Conservation (phyloP, 1,140 invertebrate genomes). For the Liolophura sinensis region DNA sequence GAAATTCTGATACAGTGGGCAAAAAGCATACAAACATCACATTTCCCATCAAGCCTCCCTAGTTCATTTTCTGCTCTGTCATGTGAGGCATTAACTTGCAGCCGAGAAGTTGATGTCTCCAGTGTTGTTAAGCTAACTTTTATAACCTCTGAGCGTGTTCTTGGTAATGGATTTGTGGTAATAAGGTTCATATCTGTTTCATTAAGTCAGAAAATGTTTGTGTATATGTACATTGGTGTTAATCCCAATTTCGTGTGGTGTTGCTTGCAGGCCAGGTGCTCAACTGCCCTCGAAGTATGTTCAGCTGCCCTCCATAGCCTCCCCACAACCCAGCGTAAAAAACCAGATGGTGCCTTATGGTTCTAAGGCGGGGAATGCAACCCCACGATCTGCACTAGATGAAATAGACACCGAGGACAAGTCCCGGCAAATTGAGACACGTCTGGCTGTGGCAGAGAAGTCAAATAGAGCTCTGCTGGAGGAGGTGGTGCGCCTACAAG, state of each 20-base stretch:
- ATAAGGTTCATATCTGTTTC: no score
- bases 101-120: no score
- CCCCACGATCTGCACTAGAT: neutral
- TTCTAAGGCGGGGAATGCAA: neutral
- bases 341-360: constrained; percentile 35
- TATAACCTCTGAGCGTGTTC: no score
- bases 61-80: no score
- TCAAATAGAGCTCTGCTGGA: constrained; percentile 56
- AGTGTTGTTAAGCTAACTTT: no score
- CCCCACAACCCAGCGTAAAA: constrained; percentile 24
- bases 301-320: constrained; percentile 42
- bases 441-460: constrained; percentile 52
- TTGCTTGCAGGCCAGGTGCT: constrained; percentile 34
- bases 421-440: constrained; percentile 47
- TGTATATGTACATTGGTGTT: neutral
- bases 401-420: constrained; percentile 41
- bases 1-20: no score
- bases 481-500: constrained; percentile 56
- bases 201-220: neutral
- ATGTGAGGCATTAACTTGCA: no score
- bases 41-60: no score
- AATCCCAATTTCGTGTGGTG: neutral
- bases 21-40: no score
- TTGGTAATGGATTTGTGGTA: no score
- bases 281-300: constrained; percentile 43